Percentiles rank a stretch among this genome's conserved stretches.
Conservation (phyloP, 2,888 invertebrate genomes). For the Cybosia mesomella region DNA sequence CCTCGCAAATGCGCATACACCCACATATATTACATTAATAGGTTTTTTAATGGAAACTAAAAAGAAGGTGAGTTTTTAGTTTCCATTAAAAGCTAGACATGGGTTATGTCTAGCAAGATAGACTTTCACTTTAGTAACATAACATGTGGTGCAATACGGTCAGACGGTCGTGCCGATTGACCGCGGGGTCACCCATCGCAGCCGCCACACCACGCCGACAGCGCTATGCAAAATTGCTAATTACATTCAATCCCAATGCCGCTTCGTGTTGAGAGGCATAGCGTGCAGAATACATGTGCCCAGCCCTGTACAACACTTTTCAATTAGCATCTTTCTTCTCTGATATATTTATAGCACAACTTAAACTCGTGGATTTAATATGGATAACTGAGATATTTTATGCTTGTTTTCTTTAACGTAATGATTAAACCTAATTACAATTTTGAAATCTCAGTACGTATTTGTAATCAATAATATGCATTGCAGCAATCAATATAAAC, state of each 20-base stretch:
- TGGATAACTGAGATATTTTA: background rate
- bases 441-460: background rate
- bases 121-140: conserved; percentile 51
- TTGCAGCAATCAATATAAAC: background rate
- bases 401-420: background rate
- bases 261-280: conserved; percentile 28
- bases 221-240: conserved; percentile 82
- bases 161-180: conserved; percentile 62
- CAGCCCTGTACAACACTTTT: conserved; percentile 43
- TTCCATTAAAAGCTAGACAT: background rate
- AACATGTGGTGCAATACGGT: conserved; percentile 62
- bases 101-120: conserved; percentile 18
- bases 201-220: conserved; percentile 58
- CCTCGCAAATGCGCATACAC: too few relatives aligned
- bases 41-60: too few relatives aligned
- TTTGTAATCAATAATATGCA: background rate
- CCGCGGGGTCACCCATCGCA: conserved; percentile 66
- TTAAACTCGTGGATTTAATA: conserved; percentile 6
- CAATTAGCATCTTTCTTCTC: conserved; percentile 26
- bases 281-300: conserved; percentile 55
- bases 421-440: background rate
- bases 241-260: conserved; percentile 69
- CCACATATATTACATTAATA: too few relatives aligned
- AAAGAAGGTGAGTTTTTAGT: background rate
- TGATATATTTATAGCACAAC: conserved; percentile 17